Conservation (phyloP, 2,888 invertebrate species). For the Cancer borealis region DNA sequence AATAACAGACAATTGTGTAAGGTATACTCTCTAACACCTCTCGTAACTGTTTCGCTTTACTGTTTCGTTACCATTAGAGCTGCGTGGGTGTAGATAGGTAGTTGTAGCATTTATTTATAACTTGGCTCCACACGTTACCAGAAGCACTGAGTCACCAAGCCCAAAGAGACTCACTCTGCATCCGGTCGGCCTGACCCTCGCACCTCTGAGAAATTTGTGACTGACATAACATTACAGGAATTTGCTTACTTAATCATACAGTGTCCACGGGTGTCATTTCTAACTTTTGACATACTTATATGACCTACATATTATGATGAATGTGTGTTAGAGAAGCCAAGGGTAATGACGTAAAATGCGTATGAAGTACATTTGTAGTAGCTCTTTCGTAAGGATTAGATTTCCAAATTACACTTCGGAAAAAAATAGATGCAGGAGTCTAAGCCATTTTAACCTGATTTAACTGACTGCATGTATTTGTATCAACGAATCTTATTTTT, state of each 20-base stretch:
- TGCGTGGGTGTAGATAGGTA: not conserved
- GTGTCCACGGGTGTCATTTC: not conserved
- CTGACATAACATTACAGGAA: not conserved
- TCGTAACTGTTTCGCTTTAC: not conserved
- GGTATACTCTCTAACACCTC: not conserved
- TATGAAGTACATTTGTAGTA: not conserved
- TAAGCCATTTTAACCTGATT: too few species aligned
- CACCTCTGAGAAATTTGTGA: not conserved
- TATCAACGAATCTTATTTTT: too few species aligned
- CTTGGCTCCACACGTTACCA: not conserved
- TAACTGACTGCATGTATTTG: too few species aligned
- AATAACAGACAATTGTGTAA: not conserved
- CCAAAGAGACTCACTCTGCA: not conserved
- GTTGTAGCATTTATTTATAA: not conserved
- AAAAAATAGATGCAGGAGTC: too few species aligned
- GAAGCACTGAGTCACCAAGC: constrained; percentile 18
- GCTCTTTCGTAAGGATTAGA: not conserved
- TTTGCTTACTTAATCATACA: not conserved
- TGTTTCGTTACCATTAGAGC: not conserved
- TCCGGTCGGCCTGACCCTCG: not conserved
- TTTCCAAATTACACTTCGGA: not conserved
- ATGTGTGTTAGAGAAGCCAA: not conserved
- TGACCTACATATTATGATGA: not conserved
- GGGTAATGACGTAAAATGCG: not conserved
- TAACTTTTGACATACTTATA: not conserved